Evolutionary conservation across 2,888 invertebrate species (phyloP).

Genomic region (Watsonalla cultraria): DNA sequence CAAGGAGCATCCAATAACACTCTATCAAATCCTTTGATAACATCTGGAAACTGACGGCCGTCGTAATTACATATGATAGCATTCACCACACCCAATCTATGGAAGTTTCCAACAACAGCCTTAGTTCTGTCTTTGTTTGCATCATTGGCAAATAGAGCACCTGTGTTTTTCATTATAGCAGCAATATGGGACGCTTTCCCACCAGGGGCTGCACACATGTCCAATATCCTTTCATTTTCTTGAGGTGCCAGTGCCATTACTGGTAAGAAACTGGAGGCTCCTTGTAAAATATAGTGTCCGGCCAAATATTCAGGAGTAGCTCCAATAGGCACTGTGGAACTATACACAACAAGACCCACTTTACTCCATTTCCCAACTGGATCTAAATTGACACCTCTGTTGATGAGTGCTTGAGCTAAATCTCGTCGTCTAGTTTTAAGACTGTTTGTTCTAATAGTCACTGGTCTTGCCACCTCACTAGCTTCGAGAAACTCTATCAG

Average conservation of each 20-base stretch:
- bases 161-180: slow-evolving; percentile 98
- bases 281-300: slow-evolving; percentile 98
- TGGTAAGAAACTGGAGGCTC: slow-evolving; percentile 97
- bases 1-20: slow-evolving; percentile 98
- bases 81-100: slow-evolving; percentile 97
- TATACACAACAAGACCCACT: slow-evolving; percentile 97
- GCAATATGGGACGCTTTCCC: slow-evolving; percentile 99
- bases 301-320: slow-evolving; percentile 99
- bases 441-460: slow-evolving; percentile 97
- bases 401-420: slow-evolving; percentile 95
- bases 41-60: slow-evolving; percentile 90
- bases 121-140: slow-evolving; percentile 92
- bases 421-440: slow-evolving; percentile 95
- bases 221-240: slow-evolving; percentile 95
- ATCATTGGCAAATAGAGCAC: slow-evolving; percentile 97
- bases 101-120: slow-evolving; percentile 97
- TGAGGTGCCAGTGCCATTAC: slow-evolving; percentile 99
- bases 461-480: slow-evolving; percentile 95
- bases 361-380: slow-evolving; percentile 99
- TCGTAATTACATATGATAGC: slow-evolving; percentile 93
- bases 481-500: slow-evolving; percentile 97
- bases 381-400: slow-evolving; percentile 98
- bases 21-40: slow-evolving; percentile 95
- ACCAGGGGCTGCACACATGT: slow-evolving; percentile 99
- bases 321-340: slow-evolving; percentile 96